Conservation (phyloP, 53 echinoderm and acorn worm genomes). For the Arbacia lixula region DNA sequence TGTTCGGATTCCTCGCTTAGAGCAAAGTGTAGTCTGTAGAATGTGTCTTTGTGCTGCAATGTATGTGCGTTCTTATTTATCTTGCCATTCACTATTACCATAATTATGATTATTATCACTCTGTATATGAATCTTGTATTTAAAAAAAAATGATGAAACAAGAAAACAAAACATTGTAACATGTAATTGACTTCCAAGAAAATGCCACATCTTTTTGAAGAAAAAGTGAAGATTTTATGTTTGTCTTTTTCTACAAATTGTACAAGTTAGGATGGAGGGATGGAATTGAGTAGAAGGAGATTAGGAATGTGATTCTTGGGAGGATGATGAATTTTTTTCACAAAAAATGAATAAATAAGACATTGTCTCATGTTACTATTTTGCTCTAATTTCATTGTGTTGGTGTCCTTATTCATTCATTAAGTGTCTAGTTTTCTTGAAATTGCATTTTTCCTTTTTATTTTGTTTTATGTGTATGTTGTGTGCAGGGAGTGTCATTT, state of each 20-base stretch:
- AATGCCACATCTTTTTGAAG: conserved; percentile 9
- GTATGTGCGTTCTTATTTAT: conserved; percentile 45
- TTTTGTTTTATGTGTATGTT: not conserved
- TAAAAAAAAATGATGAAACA: conserved; percentile 6
- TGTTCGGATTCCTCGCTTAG: no score
- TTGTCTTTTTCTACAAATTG: conserved; percentile 31
- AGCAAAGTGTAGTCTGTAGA: conserved; percentile 33
- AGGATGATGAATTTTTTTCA: conserved; percentile 1
- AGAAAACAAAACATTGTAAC: conserved; percentile 12
- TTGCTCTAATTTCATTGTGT: no score
- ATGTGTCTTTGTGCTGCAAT: conserved; percentile 48
- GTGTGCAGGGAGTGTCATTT: not conserved
- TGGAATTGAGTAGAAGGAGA: not conserved
- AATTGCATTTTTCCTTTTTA: not conserved
- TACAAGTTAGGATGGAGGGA: not conserved
- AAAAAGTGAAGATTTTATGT: not conserved
- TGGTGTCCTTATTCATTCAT: no score
- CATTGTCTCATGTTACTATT: conserved; percentile 38
- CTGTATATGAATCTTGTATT: conserved; percentile 22
- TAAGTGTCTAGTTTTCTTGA: no score
- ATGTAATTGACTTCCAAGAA: conserved; percentile 39
- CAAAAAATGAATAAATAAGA: conserved; percentile 40
- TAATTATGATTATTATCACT: conserved; percentile 11
- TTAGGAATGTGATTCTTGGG: conserved; percentile 16
- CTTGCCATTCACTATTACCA: conserved; percentile 34